Conservation (phyloP, 2,113 vertebrate species). For the Rhabdornis inornatus region DNA sequence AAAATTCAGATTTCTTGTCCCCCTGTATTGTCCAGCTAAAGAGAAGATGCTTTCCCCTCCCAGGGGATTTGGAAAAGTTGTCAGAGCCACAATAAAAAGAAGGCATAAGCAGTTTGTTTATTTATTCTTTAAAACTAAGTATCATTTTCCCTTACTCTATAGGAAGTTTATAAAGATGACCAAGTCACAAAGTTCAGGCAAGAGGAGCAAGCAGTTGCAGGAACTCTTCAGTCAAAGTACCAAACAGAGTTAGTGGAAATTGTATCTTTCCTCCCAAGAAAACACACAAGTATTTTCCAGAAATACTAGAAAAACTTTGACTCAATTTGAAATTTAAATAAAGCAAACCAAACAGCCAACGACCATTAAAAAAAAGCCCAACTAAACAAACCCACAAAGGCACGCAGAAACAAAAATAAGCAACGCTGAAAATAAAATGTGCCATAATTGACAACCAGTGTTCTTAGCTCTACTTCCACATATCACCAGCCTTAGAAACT, state of each 20-base stretch:
- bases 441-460: not conserved
- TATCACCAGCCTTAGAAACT: not conserved
- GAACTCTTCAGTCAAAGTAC: not conserved
- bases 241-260: not conserved
- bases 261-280: not conserved
- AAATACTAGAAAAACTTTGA: not conserved
- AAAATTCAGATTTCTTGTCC: not conserved
- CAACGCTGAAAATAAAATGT: not conserved
- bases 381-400: not conserved
- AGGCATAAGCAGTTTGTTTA: not conserved
- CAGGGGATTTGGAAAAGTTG: not conserved
- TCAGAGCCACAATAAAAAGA: not conserved
- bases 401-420: not conserved
- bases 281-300: not conserved
- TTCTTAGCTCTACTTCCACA: not conserved
- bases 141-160: not conserved
- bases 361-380: not conserved
- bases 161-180: not conserved
- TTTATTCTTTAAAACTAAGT: not conserved
- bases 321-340: not conserved
- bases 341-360: not conserved
- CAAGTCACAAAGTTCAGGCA: not conserved
- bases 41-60: not conserved
- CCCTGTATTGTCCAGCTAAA: not conserved
- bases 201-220: not conserved